phyloP scores from a whole-genome alignment of 2,113 vertebrate species.

The Brachypteracias leptosomus region DNA sequence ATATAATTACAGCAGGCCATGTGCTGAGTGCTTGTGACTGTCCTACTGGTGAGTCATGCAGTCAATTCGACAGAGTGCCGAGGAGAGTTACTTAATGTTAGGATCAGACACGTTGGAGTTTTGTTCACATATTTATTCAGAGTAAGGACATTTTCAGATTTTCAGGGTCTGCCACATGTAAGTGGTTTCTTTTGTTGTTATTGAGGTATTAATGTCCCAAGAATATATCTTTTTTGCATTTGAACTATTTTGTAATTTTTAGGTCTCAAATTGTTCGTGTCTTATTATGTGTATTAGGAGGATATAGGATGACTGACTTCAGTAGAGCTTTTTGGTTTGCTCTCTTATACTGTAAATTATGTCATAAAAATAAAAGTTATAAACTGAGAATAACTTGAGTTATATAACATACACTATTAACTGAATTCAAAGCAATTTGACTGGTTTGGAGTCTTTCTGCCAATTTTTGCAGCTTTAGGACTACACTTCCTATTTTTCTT shows the following conservation, averaged over 20 bases:
- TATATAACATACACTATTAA: too few species aligned
- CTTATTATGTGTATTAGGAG: background rate
- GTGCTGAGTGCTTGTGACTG: conserved; percentile 25
- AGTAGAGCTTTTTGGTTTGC: background rate
- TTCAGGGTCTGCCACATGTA: background rate
- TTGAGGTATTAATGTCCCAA: background rate
- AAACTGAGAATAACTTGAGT: background rate
- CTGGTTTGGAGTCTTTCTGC: background rate
- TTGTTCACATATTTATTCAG: background rate
- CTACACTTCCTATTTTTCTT: background rate
- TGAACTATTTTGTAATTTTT: background rate
- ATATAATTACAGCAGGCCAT: background rate
- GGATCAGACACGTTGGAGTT: background rate
- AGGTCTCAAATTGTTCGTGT: background rate
- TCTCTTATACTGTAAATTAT: background rate
- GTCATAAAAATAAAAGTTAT: background rate
- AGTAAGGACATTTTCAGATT: background rate
- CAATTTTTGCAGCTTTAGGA: background rate
- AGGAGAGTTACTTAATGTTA: background rate
- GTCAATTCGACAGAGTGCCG: background rate
- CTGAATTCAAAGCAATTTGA: background rate
- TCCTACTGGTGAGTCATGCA: background rate
- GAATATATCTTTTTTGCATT: background rate
- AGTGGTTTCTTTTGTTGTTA: background rate
- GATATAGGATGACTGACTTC: background rate